Evolutionary conservation across 2,113 vertebrate genomes (phyloP), one percentile per base, ranked within the genome.

Genomic region (Galeopterus variegatus): DNA sequence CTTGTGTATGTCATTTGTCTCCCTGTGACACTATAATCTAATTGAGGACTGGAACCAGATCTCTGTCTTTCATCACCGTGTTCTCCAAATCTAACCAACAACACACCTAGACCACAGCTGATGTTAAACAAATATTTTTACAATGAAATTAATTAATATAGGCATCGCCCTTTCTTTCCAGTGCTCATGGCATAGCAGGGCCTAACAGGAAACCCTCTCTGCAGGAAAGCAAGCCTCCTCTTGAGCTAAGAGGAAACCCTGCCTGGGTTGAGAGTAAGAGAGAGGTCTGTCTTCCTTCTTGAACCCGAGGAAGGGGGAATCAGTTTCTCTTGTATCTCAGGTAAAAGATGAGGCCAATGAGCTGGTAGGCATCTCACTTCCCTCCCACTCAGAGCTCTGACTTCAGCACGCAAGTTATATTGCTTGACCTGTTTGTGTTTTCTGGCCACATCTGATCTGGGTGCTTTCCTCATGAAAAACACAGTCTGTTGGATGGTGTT

Each of bases 301-400:
- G 17, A 19, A 13, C 56, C n/a, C 26, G n/a, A 73, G 79, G 45
- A 93, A 80, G 54, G 11, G 33, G 18, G 9, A 5, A 3, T 8
- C 24, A 0, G 1, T 14, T 21, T n/a, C 11, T n/a, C 70, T 4
- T 0, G 31, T 9, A 21, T 62, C 58, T 31, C 14, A 17, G 36
- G 19, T 4, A 62, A 70, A 72, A 36, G 65, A 56, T 6, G 13
- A 31, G 10, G 6, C 31, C 5, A 19, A 1, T 8, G 4, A 21
- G 0, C 65, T 21, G 12, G 7, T 9, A 18, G n/a, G 28, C 1
- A 0, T 8, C 50, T 19, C 58, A 41, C 41, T 5, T 36, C 31
- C 72, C 36, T 76, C 36, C 60, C 31, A 0, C 62, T 48, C 9
- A 6, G 50, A 7, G 48, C 36, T 90, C 80, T 54, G 82, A 58